Evolutionary conservation across 2,888 invertebrate species (phyloP).

Genomic region (Mythimna pallens): DNA sequence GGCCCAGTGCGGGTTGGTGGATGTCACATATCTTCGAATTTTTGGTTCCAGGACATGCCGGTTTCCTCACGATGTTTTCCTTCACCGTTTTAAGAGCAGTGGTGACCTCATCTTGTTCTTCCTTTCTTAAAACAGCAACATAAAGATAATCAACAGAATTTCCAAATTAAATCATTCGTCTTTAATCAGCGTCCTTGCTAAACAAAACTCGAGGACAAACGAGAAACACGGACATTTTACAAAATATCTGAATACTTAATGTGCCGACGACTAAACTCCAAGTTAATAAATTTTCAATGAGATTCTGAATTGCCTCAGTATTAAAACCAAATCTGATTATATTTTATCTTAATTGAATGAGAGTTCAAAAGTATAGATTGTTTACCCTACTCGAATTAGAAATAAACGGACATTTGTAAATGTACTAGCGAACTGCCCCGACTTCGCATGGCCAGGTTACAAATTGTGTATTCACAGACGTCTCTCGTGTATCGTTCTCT

Average conservation of each 20-base stretch:
- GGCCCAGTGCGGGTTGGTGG: no score
- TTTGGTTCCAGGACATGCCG: no score
- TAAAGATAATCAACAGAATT: not conserved
- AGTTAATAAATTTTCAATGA: slow-evolving; percentile 54
- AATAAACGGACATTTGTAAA: not conserved
- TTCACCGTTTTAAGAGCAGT: no score
- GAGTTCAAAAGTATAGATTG: slow-evolving; percentile 23
- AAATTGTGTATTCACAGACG: no score
- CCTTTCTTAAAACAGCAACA: no score
- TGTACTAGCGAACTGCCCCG: no score
- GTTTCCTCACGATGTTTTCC: no score
- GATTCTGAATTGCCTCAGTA: slow-evolving; percentile 45
- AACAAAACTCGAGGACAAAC: slow-evolving; percentile 7
- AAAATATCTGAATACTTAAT: slow-evolving; percentile 43
- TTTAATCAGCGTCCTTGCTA: slow-evolving; percentile 1
- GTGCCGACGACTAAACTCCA: slow-evolving; percentile 12
- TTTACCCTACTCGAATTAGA: slow-evolving; percentile 3
- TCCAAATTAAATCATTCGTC: slow-evolving; percentile 1
- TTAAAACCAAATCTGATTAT: slow-evolving; percentile 53
- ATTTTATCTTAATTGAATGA: slow-evolving; percentile 46
- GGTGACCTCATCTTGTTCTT: no score
- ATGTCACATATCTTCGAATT: no score
- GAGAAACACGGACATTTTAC: slow-evolving; percentile 28
- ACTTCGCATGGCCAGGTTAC: no score
- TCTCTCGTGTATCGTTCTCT: no score